A percentile compares a stretch with the other conserved stretches of the same genome.
Conservation (phyloP, 2,113 vertebrate genomes). For the Fulmarus glacialis region DNA sequence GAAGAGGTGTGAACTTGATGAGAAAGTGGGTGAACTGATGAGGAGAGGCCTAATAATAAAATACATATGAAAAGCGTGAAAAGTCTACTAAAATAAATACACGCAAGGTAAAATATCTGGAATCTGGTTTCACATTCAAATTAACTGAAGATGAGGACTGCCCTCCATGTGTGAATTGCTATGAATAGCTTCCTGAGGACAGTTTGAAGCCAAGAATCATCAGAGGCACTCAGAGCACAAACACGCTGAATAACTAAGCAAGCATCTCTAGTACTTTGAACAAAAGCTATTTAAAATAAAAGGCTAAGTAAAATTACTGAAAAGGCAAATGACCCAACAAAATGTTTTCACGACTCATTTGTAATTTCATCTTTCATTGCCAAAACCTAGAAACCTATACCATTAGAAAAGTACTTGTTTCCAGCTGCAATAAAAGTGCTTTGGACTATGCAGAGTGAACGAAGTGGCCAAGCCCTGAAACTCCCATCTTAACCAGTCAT, state of each 20-base stretch:
- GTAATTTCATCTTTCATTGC: background rate
- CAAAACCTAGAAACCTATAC: slow-evolving; percentile 6
- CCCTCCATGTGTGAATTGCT: background rate
- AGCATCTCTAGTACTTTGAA: background rate
- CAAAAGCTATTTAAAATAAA: background rate
- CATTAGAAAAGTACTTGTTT: background rate
- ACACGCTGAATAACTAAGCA: background rate
- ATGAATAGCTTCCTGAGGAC: slow-evolving; percentile 17
- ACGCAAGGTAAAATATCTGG: background rate
- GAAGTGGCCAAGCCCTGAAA: background rate
- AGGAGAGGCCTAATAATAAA: background rate
- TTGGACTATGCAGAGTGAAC: background rate
- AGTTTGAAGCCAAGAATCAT: slow-evolving; percentile 18
- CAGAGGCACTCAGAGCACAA: background rate
- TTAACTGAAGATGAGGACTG: background rate
- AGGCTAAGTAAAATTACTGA: background rate
- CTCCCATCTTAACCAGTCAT: background rate
- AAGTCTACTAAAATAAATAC: background rate
- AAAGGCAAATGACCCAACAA: background rate
- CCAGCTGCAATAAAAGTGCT: background rate
- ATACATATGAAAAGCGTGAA: background rate
- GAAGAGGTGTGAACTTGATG: background rate
- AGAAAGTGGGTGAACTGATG: background rate
- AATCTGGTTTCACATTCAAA: background rate
- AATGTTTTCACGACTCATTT: background rate